phyloP scores from a whole-genome alignment of 2,113 vertebrate species.

The Corythornis madagascariensis region DNA sequence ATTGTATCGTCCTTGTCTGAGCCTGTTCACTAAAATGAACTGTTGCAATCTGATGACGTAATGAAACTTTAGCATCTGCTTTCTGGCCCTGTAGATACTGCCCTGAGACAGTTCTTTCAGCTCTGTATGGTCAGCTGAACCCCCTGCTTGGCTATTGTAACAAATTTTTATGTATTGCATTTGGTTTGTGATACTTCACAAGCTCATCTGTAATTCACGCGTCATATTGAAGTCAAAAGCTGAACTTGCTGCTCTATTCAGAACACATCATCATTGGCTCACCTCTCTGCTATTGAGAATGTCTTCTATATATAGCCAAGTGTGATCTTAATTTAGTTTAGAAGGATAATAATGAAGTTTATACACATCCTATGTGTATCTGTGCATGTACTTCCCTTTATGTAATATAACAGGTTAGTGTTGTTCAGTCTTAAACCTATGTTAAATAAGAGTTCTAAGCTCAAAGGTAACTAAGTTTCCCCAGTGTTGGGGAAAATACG shows the following conservation, averaged over 20 bases:
- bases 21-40: not conserved
- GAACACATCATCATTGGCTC: not conserved
- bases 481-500: not conserved
- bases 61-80: not conserved
- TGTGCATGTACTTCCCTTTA: not conserved
- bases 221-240: not conserved
- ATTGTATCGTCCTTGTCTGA: not conserved
- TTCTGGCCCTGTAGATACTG: not conserved
- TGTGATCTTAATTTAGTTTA: not conserved
- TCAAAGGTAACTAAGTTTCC: not conserved
- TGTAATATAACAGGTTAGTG: not conserved
- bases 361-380: not conserved
- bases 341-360: not conserved
- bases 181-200: not conserved
- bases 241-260: not conserved
- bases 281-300: not conserved
- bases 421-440: not conserved
- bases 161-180: not conserved
- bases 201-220: not conserved
- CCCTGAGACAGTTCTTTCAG: not conserved
- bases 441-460: not conserved
- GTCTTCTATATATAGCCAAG: not conserved
- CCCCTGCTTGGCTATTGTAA: not conserved
- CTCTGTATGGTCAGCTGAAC: not conserved
- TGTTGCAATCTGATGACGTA: not conserved